Evolutionary conservation across 2,888 invertebrate species (phyloP).

Genomic region (Aspidiotus rigidus): DNA sequence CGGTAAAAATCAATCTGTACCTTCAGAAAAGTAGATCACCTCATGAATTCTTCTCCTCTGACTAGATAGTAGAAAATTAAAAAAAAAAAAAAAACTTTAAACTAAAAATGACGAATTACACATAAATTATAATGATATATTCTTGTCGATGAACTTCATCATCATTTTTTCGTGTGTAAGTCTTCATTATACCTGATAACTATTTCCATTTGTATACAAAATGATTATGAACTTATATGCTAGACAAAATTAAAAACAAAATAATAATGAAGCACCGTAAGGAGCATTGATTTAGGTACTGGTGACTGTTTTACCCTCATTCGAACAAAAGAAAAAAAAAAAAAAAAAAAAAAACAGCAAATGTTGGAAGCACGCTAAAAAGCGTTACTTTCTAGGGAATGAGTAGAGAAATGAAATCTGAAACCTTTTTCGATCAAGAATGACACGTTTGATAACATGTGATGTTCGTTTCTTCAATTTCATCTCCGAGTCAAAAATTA

Average conservation of each 20-base stretch:
- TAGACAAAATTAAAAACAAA: constrained; percentile 7
- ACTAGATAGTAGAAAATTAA: constrained; percentile 22
- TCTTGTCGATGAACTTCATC: not conserved
- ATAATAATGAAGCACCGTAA: constrained; percentile 22
- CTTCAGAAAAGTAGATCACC: constrained; percentile 11
- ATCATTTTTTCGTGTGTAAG: no score
- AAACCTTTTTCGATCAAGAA: no score
- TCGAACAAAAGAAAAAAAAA: not conserved
- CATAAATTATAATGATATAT: not conserved
- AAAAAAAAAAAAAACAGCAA: constrained; percentile 8
- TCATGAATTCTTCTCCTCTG: constrained; percentile 24
- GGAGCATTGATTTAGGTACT: constrained; percentile 23
- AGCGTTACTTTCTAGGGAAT: not conserved
- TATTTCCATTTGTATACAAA: no score
- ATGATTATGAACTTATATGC: no score
- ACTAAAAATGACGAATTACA: constrained; percentile 15
- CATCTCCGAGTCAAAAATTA: constrained; percentile 11
- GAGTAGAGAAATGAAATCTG: not conserved
- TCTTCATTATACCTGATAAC: no score
- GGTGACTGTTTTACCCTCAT: constrained; percentile 29
- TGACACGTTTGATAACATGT: not conserved
- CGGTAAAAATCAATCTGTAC: not conserved
- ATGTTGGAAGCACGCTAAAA: not conserved
- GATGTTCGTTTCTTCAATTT: constrained; percentile 5
- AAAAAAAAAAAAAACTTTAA: constrained; percentile 12